phyloP scores from a whole-genome alignment of 2,797 vertebrate genomes.

The Melanitta fusca region DNA sequence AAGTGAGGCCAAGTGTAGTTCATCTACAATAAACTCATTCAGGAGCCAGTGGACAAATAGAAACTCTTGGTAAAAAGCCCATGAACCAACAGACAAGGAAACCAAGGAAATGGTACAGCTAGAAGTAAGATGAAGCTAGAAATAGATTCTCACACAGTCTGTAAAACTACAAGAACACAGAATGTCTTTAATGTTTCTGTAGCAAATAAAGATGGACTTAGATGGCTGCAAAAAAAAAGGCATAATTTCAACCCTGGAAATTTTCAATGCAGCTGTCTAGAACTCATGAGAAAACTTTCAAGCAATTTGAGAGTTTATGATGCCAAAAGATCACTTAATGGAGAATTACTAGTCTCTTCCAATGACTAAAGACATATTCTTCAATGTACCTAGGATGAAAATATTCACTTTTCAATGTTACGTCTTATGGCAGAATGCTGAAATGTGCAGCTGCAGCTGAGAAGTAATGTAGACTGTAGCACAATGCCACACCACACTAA shows the following conservation, averaged over 20 bases:
- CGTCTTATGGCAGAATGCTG: background rate
- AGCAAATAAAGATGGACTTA: background rate
- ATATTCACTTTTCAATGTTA: background rate
- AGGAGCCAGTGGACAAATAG: background rate
- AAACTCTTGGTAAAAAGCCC: slow-evolving; percentile 7
- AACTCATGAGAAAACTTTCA: background rate
- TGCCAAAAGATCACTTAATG: background rate
- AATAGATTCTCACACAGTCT: background rate
- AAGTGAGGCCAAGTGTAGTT: background rate
- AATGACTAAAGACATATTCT: background rate
- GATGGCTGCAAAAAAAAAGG: background rate
- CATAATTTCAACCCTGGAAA: background rate
- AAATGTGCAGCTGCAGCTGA: background rate
- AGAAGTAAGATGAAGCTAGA: background rate
- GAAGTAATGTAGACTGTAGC: background rate
- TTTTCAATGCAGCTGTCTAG: background rate
- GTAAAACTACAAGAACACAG: background rate
- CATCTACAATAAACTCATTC: background rate
- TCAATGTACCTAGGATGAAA: background rate
- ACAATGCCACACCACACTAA: background rate
- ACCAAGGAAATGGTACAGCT: background rate
- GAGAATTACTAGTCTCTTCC: background rate
- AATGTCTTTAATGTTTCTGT: background rate
- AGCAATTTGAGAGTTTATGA: background rate
- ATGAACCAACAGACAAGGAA: background rate